Base-by-base conservation (phyloP, 2,113 vertebrate genomes). In the Etia nguti region DNA sequence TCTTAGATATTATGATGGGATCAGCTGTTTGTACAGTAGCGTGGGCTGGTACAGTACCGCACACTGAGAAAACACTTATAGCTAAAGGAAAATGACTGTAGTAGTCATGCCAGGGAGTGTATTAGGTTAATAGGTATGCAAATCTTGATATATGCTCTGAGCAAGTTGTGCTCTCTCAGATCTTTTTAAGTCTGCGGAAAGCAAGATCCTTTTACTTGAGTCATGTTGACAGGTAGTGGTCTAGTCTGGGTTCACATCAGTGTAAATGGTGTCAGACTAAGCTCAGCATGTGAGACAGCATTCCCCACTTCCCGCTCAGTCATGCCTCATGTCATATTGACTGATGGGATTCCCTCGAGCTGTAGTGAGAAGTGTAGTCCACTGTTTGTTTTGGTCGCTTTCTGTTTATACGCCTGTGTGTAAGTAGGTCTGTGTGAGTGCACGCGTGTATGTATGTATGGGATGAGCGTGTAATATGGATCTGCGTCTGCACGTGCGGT, bases 241-340 rank as follows among this genome's bases (percentile, higher is more conserved):
- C 86, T 84, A 36, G 86, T 83, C 88, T 83, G 80, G 54, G 87
- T 95, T 94, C 89, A 93, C 89, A 86, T 91, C 79, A 88, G 92
- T 92, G 62, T 89, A 91, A 93, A 91, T 86, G 88, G 89, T 92
- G 92, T 92, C 90, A 90, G 87, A 86, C 82, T 75, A 48, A 89
- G 87, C 90, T 79, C 86, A 89, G 90, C 80, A 55, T 93, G 91
- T 93, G 90, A 94, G 92, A 89, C 91, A 88, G 92, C 93, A 89
- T 91, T 93, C 90, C 82, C 90, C 90, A 89, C 93, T 92, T 94
- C 92, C 92, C 91, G 89, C 92, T 94, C 95, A 94, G 94, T 93
- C 94, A 94, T 94, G 92, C 94, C 92, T 93, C 83, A 83, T 95
- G 94, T 94, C 93, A 94, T 89, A 92, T 93, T 95, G 93, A 94